Percentiles rank a stretch among this genome's conserved stretches.
Conservation (phyloP, 1,140 invertebrate genomes). For the Psix sp. region DNA sequence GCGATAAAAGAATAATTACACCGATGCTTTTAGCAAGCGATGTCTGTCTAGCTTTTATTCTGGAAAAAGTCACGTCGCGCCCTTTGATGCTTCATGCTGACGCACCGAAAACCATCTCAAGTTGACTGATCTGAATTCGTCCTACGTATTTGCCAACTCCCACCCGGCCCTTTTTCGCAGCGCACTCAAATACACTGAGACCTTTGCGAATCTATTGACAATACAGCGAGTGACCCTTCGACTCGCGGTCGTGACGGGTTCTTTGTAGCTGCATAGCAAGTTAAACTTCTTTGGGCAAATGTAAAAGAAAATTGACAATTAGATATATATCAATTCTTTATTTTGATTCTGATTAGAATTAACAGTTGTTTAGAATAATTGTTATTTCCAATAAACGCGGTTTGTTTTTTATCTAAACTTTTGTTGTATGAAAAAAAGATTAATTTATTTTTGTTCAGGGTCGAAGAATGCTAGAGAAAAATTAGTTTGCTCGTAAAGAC, state of each 20-base stretch:
- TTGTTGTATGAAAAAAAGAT: slow-evolving; percentile 16
- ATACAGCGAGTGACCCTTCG: slow-evolving; percentile 51
- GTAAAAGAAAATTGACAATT: no score
- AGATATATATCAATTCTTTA: no score
- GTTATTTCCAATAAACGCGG: neutral
- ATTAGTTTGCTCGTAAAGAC: slow-evolving; percentile 52
- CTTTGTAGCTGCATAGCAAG: slow-evolving; percentile 40
- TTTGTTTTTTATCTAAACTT: slow-evolving; percentile 2
- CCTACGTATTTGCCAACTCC: slow-evolving; percentile 67
- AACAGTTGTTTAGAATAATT: no score
- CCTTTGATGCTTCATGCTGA: slow-evolving; percentile 73
- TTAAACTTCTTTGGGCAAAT: slow-evolving; percentile 1
- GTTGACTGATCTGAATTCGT: slow-evolving; percentile 72
- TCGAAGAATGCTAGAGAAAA: slow-evolving; percentile 42
- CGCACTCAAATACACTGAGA: slow-evolving; percentile 50
- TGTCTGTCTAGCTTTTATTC: slow-evolving; percentile 63
- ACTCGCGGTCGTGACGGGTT: slow-evolving; percentile 44
- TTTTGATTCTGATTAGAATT: no score
- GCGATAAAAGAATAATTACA: slow-evolving; percentile 56
- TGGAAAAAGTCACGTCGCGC: slow-evolving; percentile 61
- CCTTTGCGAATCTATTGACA: slow-evolving; percentile 58
- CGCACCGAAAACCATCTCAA: slow-evolving; percentile 57
- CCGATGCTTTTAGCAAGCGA: slow-evolving; percentile 44
- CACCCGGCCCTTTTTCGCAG: slow-evolving; percentile 36
- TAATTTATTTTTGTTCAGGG: slow-evolving; percentile 38